A percentile compares a stretch with the other conserved stretches of the same genome.
Evolutionary conservation across 1,140 invertebrate species (phyloP).

Genomic region (Papilio glaucus): DNA sequence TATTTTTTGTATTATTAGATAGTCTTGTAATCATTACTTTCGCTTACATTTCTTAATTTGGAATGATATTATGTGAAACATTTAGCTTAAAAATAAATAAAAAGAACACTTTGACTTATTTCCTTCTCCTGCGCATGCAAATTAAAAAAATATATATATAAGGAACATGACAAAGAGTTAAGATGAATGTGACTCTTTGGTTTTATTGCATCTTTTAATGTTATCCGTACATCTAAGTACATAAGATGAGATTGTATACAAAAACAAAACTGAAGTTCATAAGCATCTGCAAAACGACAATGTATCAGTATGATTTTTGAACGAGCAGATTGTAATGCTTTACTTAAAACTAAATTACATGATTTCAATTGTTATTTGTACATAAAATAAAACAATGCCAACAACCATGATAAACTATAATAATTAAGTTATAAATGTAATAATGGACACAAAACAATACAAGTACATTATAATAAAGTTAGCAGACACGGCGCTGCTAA

Average conservation of each 20-base stretch:
- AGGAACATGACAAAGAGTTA: constrained; percentile 77
- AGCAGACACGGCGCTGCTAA: constrained; percentile 48
- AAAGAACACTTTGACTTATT: constrained; percentile 62
- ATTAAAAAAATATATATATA: constrained; percentile 52
- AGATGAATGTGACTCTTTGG: constrained; percentile 77
- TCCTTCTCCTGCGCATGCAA: constrained; percentile 53
- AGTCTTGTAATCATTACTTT: constrained; percentile 75
- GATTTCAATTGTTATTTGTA: constrained; percentile 80
- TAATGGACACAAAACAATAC: constrained; percentile 75
- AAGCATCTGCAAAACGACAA: constrained; percentile 54
- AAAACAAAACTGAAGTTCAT: constrained; percentile 43
- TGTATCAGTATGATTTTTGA: constrained; percentile 53
- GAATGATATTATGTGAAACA: constrained; percentile 79
- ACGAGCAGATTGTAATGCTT: constrained; percentile 49
- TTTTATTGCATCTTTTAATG: constrained; percentile 54
- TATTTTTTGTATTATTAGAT: constrained; percentile 77
- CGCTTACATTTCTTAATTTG: constrained; percentile 81
- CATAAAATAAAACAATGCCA: constrained; percentile 80
- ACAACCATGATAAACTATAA: constrained; percentile 80
- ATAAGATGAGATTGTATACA: constrained; percentile 43
- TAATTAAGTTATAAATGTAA: constrained; percentile 77
- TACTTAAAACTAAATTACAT: constrained; percentile 70
- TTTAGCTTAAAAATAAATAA: constrained; percentile 82
- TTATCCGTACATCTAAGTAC: constrained; percentile 43
- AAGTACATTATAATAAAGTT: constrained; percentile 59